phyloP scores from a whole-genome alignment of 1,140 invertebrate species.

The Rhyacophila brunnea region DNA sequence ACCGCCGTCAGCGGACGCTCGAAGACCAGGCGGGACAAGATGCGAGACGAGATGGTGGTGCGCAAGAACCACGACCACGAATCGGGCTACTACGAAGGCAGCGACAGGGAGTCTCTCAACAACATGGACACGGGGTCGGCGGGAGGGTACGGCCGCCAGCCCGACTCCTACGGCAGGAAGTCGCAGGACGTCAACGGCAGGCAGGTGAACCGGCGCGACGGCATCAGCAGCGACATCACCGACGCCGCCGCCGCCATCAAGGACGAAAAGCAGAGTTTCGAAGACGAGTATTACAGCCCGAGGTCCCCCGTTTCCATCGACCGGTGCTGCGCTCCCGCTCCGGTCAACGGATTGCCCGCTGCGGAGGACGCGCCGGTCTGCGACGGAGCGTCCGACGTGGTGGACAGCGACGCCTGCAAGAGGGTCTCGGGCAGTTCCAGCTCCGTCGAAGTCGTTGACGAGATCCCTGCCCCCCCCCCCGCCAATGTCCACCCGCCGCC shows the following conservation, averaged over 20 bases:
- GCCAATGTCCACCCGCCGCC: not conserved
- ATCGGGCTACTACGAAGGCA: conserved; percentile 35
- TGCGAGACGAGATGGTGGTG: conserved; percentile 24
- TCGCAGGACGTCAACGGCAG: conserved; percentile 1
- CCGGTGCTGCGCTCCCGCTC: conserved; percentile 21
- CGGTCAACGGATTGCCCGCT: conserved; percentile 5
- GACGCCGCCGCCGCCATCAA: not conserved
- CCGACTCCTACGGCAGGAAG: not conserved
- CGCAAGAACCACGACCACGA: conserved; percentile 31
- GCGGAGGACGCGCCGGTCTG: not conserved
- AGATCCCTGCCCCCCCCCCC: no score
- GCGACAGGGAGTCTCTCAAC: conserved; percentile 30
- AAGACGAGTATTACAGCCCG: not conserved
- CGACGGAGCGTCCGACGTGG: not conserved
- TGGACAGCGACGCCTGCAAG: not conserved
- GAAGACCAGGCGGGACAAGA: no score
- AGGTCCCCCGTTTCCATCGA: not conserved
- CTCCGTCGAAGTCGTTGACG: conserved; percentile 25
- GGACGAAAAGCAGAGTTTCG: not conserved
- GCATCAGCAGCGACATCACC: not conserved
- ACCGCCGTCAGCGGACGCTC: no score
- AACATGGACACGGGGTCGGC: conserved; percentile 20
- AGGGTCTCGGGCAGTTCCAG: conserved; percentile 14
- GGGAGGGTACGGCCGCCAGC: no score
- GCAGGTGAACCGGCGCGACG: conserved; percentile 1